Base-by-base conservation (phyloP, 2,797 vertebrate genomes). In the Pseudomugil gertrudae region DNA sequence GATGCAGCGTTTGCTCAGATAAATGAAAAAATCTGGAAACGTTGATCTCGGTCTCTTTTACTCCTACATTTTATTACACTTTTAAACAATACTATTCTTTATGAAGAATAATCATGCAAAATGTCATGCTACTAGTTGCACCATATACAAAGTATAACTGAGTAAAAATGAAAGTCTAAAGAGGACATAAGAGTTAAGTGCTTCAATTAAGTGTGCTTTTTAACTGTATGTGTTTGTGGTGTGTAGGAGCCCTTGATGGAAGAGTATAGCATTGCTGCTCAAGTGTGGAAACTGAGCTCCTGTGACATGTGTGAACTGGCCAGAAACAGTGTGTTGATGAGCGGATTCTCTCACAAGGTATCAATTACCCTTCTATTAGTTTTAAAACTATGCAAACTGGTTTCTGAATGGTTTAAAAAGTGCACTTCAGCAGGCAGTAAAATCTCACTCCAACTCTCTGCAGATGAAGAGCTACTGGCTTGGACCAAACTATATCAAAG, bases 201-300 rank as follows among this genome's bases (percentile, higher is more conserved):
- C 43, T 21, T 3, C 43, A 21, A 45, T 8, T 29, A n/a, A n/a
- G n/a, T n/a, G n/a, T n/a, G n/a, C n/a, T n/a, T n/a, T n/a, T 45
- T 30, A 23, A 52, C 3, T 19, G 26, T 13, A 24, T 45, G 8
- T 50, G 1, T 50, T n/a, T 15, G 19, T 47, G 57, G 23, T 60
- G 29, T 80, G 24, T 40, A 95, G 94, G 97, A 98, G 84, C 97
- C 97, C 0, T 76, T 99, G 87, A 99, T 99, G 98, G 98, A 99
- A 76, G 98, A 99, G 63, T 99, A 99, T 88, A 98, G 97, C 92
- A 99, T 99, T 1, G 98, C 97, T 57, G 95, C 98, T 36, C 98
- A 99, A 87, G 96, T 99, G 81, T 99, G 98, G 98, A 99, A 99
- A 89, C 93, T 98, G 71, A 98, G 97, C 87, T 98, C 98, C 57